phyloP scores from a whole-genome alignment of 1,140 invertebrate species.

The Drosophila asahinai region DNA sequence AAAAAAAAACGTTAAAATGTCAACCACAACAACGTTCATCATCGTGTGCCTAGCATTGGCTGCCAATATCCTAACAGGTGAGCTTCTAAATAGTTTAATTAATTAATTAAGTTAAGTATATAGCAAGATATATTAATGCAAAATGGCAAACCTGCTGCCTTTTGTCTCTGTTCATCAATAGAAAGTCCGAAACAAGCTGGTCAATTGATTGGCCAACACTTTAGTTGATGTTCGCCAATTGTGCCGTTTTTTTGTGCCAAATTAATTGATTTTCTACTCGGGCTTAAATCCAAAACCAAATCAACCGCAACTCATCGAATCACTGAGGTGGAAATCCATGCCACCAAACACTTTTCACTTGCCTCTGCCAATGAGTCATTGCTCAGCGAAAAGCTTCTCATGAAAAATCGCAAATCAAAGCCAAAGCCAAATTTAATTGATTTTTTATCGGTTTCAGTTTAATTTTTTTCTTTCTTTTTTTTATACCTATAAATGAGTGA shows the following conservation, averaged over 20 bases:
- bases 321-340: constrained; percentile 54
- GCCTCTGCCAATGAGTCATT: constrained; percentile 3
- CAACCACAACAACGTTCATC: constrained; percentile 43
- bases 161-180: constrained; percentile 20
- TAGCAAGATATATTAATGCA: background rate
- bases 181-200: constrained; percentile 20
- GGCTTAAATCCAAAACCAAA: constrained; percentile 12
- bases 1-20: constrained; percentile 48
- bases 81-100: constrained; percentile 20
- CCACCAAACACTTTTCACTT: constrained; percentile 28
- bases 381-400: background rate
- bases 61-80: constrained; percentile 75
- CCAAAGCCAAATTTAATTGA: constrained; percentile 11
- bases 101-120: constrained; percentile 1
- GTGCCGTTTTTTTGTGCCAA: constrained; percentile 7
- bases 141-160: background rate
- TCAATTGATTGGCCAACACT: constrained; percentile 40
- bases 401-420: background rate
- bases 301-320: constrained; percentile 31
- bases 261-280: constrained; percentile 29
- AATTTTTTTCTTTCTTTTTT: background rate
- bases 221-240: constrained; percentile 7
- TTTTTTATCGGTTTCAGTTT: background rate
- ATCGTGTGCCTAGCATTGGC: constrained; percentile 66
- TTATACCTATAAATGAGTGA: background rate